Conservation (phyloP, 2,888 invertebrate species). For the Epinotia demarniana region DNA sequence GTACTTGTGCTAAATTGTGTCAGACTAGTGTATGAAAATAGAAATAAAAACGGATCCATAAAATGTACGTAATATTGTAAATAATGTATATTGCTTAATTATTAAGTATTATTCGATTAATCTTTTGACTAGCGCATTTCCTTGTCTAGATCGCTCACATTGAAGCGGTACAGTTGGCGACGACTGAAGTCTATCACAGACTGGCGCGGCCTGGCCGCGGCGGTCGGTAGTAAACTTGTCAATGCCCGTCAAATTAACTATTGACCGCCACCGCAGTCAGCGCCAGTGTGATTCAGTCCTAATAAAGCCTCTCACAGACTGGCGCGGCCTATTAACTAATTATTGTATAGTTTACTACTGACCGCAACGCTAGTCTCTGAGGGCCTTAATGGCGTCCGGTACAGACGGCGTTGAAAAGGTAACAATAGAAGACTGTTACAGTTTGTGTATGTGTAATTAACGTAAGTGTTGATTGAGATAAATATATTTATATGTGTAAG, state of each 20-base stretch:
- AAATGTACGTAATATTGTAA: background rate
- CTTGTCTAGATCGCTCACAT: background rate
- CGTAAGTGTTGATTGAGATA: slow-evolving; percentile 36
- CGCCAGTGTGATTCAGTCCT: too few species aligned
- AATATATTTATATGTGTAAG: slow-evolving; percentile 43
- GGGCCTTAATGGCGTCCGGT: background rate
- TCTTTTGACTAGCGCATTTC: background rate
- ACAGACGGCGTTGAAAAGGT: background rate
- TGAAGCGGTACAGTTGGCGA: background rate
- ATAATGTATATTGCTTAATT: background rate
- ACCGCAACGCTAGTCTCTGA: too few species aligned
- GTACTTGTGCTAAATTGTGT: background rate
- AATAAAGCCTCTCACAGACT: too few species aligned
- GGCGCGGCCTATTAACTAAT: too few species aligned
- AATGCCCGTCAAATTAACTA: too few species aligned
- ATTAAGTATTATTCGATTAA: slow-evolving; percentile 6
- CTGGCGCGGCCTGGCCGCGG: too few species aligned
- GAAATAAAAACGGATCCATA: background rate
- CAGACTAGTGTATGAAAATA: background rate
- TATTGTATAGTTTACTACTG: too few species aligned
- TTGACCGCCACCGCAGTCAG: too few species aligned
- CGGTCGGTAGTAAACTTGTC: too few species aligned
- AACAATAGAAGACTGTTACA: slow-evolving; percentile 26
- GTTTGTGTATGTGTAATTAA: slow-evolving; percentile 15
- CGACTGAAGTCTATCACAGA: too few species aligned